Evolutionary conservation across 2,113 vertebrate species (phyloP), one percentile per base, ranked within the genome.

Genomic region (Cynopterus brachyotis): DNA sequence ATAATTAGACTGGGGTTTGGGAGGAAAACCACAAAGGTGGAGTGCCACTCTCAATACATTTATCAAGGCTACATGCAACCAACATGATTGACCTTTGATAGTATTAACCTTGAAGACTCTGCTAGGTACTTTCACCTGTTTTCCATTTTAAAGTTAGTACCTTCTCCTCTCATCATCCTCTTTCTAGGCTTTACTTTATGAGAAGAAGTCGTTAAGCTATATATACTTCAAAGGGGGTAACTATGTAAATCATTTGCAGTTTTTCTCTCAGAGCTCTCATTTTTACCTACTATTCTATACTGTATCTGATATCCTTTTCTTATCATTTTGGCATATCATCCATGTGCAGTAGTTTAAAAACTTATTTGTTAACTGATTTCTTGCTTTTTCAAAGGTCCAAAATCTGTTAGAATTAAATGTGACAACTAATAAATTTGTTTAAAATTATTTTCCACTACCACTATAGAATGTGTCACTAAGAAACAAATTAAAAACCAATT

Each of bases 321-420:
- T 64, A 83, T 5, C 53, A 72, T 66, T 80, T 24, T 93, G 28
- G 5, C 60, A 85, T 32, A 45, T 55, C 88, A 73, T 81, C 66
- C 32, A 90, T 30, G 32, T 64, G 35, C 6, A 30, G 53, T 35
- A 59, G 64, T 42, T 70, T 83, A 85, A 95, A 96, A 92, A 78
- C 28, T 88, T 24, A 91, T 30, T 85, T 81, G 40, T 95, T 75
- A 92, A 83, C 66, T n/a, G 70, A 78, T 93, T 86, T 86, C 6
- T 17, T 50, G 2, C 19, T 91, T 96, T 96, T 53, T 67, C 59
- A 86, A 89, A 94, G 40, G 9, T 45, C 35, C 30, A n/a, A 40
- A 75, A 67, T 42, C 30, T 22, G 4, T 69, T 81, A 78, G 66
- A 89, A 92, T 45, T 73, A 95, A 92, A 90, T 90, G 57, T 40